Percentiles rank a stretch among this genome's conserved stretches.
Evolutionary conservation across 2,797 vertebrate species (phyloP).

Genomic region (Pipistrellus pygmaeus): DNA sequence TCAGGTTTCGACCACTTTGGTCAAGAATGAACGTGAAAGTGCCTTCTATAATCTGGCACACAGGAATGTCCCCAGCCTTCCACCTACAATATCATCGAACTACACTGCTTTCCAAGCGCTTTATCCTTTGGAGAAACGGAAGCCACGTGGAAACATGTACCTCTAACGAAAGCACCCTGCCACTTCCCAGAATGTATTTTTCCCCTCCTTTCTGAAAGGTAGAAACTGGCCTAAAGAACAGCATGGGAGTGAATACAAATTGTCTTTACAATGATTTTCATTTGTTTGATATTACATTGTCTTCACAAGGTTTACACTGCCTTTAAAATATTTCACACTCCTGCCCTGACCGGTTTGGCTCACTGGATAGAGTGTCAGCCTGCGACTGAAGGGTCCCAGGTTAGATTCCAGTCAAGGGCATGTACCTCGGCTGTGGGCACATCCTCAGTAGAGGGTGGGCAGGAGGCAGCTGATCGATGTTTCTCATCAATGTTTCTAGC

Average conservation of each 20-base stretch:
- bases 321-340: background rate
- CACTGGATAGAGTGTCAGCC: too few species aligned
- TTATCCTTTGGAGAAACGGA: background rate
- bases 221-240: background rate
- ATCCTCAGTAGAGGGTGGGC: too few species aligned
- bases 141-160: background rate
- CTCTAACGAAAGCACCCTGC: background rate
- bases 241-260: background rate
- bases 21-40: conserved; percentile 54
- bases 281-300: background rate
- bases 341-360: background rate
- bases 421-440: too few species aligned
- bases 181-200: background rate
- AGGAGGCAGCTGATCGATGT: too few species aligned
- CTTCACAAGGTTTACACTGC: background rate
- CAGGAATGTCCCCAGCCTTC: background rate
- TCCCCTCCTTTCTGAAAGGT: background rate
- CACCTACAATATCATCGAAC: background rate
- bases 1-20: conserved; percentile 4
- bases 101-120: background rate
- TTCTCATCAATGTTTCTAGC: too few species aligned
- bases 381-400: too few species aligned
- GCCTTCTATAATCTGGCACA: background rate
- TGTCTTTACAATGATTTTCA: background rate
- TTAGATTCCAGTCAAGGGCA: too few species aligned